Conservation (phyloP, 2,888 invertebrate genomes). For the Oscheius sp. region DNA sequence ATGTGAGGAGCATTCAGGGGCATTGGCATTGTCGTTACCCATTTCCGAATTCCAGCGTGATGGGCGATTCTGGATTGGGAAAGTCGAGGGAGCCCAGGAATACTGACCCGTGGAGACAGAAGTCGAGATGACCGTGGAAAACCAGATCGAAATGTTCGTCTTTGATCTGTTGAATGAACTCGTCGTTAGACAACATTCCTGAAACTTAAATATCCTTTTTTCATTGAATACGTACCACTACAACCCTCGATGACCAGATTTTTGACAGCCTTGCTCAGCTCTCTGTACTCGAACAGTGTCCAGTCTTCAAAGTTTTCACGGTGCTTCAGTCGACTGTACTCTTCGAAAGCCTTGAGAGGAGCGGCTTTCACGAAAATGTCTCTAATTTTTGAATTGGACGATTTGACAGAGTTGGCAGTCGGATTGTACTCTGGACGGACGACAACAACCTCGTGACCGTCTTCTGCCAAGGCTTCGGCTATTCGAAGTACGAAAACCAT, state of each 20-base stretch:
- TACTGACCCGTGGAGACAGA: constrained; percentile 21
- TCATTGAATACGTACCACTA: background rate
- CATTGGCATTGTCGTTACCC: constrained; percentile 16
- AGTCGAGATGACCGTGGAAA: constrained; percentile 28
- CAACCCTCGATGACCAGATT: constrained; percentile 1
- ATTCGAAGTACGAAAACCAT: constrained; percentile 27
- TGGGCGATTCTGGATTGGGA: constrained; percentile 17
- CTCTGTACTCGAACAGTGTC: background rate
- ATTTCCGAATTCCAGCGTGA: constrained; percentile 10
- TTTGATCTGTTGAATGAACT: constrained; percentile 7
- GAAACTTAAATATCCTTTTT: background rate
- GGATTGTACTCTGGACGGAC: constrained; percentile 30
- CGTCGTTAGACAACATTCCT: constrained; percentile 11
- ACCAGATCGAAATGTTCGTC: constrained; percentile 23
- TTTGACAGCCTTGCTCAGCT: background rate
- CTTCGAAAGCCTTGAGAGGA: background rate
- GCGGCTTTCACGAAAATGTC: constrained; percentile 18
- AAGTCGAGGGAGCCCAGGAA: constrained; percentile 1
- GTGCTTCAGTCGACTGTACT: background rate
- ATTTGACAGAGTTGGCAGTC: background rate
- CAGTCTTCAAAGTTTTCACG: constrained; percentile 2
- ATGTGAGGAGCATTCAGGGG: background rate
- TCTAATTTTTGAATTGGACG: constrained; percentile 25
- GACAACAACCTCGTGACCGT: constrained; percentile 29
- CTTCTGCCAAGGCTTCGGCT: constrained; percentile 21